A percentile compares a stretch with the other conserved stretches of the same genome.
phyloP scores from a whole-genome alignment of 1,140 invertebrate genomes.

The Drosophila cardini region DNA sequence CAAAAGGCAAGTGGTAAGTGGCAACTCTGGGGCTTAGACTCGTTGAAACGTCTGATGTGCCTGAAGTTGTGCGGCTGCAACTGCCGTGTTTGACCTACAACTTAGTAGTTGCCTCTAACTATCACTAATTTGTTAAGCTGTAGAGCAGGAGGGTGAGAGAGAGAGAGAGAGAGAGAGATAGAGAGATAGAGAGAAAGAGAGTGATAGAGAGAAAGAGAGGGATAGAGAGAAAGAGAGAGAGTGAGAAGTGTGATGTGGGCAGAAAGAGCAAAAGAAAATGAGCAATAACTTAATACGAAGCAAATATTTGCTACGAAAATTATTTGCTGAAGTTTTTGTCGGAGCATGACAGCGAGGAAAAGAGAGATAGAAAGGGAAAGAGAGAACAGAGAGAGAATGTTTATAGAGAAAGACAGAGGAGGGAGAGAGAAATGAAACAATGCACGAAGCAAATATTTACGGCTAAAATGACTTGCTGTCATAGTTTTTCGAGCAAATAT shows the following conservation, averaged over 20 bases:
- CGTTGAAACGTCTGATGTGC: not conserved
- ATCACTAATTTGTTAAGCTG: not conserved
- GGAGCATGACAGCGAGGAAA: no score
- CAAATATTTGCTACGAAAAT: no score
- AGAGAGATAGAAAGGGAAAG: no score
- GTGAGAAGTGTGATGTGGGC: not conserved
- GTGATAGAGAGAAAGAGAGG: not conserved
- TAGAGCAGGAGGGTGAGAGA: not conserved
- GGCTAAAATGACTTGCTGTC: no score
- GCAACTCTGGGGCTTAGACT: not conserved
- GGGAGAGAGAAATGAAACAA: no score
- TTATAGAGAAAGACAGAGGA: no score
- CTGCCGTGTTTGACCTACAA: not conserved
- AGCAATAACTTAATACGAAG: no score
- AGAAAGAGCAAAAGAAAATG: no score
- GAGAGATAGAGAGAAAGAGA: not conserved
- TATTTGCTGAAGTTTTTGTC: no score
- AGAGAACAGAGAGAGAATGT: no score
- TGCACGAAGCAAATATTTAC: no score
- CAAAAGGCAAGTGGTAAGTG: not conserved
- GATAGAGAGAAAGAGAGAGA: not conserved
- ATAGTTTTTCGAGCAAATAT: no score
- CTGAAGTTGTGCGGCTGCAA: not conserved
- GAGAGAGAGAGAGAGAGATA: not conserved
- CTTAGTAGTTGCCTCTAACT: constrained; percentile 2